Evolutionary conservation across 2,888 invertebrate species (phyloP).

Genomic region (Drosophila testacea): DNA sequence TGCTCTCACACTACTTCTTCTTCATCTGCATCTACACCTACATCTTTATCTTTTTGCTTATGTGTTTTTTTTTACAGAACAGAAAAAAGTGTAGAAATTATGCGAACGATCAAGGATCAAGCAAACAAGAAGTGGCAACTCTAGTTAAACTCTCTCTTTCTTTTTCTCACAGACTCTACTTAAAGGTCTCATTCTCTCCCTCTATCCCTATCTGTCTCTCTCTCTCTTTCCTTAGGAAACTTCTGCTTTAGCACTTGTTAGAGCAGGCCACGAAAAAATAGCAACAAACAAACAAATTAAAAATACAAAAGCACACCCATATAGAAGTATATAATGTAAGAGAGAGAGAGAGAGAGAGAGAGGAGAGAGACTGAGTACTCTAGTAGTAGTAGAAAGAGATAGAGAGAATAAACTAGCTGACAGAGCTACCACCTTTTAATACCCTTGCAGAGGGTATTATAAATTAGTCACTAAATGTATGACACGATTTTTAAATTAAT

Average conservation of each 20-base stretch:
- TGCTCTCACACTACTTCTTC: not conserved
- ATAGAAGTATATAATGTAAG: not conserved
- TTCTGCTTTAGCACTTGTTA: conserved; percentile 67
- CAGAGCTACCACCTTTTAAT: conserved; percentile 10
- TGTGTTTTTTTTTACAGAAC: not conserved
- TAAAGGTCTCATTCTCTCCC: not conserved
- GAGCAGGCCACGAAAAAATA: conserved; percentile 23
- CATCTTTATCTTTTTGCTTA: not conserved
- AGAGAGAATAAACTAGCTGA: not conserved
- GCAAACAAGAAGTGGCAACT: conserved; percentile 27
- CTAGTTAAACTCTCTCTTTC: not conserved
- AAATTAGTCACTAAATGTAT: too few relatives aligned
- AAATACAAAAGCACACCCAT: conserved; percentile 7
- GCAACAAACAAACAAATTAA: conserved; percentile 24
- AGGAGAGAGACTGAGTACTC: not conserved
- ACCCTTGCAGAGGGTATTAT: too few relatives aligned
- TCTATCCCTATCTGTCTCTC: too few relatives aligned
- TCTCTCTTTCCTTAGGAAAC: conserved; percentile 32
- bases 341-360: not conserved
- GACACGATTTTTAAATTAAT: too few relatives aligned
- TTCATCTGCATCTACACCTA: conserved; percentile 3
- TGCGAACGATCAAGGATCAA: conserved; percentile 52
- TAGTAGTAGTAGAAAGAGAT: not conserved
- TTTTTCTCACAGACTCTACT: too few relatives aligned
- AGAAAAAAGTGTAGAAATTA: conserved; percentile 23